A percentile compares a stretch with the other conserved stretches of the same genome.
phyloP scores from a whole-genome alignment of 2,888 invertebrate genomes.

The Microctonus hyperodae region DNA sequence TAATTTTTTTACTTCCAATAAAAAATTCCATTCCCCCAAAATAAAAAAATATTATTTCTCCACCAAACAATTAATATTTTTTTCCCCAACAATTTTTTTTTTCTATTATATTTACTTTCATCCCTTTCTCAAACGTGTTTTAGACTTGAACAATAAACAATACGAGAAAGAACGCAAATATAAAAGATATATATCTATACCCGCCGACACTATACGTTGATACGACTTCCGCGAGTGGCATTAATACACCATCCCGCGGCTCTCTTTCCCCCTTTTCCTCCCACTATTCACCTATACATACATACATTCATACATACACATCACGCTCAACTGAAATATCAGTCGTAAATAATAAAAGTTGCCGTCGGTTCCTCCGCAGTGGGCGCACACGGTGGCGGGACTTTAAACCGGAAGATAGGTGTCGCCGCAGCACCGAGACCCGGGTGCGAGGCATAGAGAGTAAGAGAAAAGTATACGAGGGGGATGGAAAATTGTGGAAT shows the following conservation, averaged over 20 bases:
- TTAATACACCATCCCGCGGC: constrained; percentile 37
- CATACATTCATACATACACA: neutral
- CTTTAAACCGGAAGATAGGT: constrained; percentile 64
- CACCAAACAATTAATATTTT: too few species aligned
- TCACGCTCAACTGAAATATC: constrained; percentile 57
- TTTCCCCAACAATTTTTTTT: too few species aligned
- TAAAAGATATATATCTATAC: constrained; percentile 15
- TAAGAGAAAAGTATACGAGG: constrained; percentile 44
- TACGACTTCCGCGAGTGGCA: constrained; percentile 41
- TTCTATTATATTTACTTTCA: too few species aligned
- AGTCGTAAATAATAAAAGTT: constrained; percentile 64
- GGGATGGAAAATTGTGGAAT: constrained; percentile 36
- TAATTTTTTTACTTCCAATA: too few species aligned
- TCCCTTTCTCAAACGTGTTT: too few species aligned
- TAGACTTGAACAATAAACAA: constrained; percentile 19
- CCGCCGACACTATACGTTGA: constrained; percentile 39
- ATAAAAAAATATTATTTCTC: too few species aligned
- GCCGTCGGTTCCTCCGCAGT: constrained; percentile 55
- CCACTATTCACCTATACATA: too few species aligned
- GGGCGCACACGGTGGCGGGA: constrained; percentile 52
- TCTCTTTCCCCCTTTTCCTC: neutral
- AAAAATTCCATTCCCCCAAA: too few species aligned
- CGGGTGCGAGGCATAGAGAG: constrained; percentile 34
- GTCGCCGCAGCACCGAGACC: constrained; percentile 59
- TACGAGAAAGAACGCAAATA: constrained; percentile 33